Base-by-base conservation (phyloP, 2,888 invertebrate species). In the Sisyra terminalis region DNA sequence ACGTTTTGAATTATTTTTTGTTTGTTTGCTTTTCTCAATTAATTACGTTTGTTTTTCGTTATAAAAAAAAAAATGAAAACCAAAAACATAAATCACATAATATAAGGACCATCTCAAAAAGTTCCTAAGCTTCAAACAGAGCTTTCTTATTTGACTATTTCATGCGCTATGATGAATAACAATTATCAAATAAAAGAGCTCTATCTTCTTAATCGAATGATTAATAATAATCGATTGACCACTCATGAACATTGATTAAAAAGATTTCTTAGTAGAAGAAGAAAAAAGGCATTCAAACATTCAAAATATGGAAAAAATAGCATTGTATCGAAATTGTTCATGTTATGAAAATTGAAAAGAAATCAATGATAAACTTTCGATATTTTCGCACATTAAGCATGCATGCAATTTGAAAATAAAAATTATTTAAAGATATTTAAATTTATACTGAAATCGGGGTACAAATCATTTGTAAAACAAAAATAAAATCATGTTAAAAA, bases 91-190 rank as follows among this genome's bases (percentile, higher is more conserved):
- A 29, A 42, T 61, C 66, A 53, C 51, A 51, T 54, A 55, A 56
- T 52, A 57, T 79, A 80, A 83, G 84, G 84, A 85, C 84, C 85
- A 85, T 84, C 84, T 85, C 85, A 84, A 84, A 24, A 84, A 84
- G 82, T 80, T 81, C 82, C 83, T 77, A 77, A 72, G 69, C 71
- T 65, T 60, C 59, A 52, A 49, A 48, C 50, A 48, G 53, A 55
- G 54, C 53, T 51, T 48, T 54, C 54, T 56, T 52, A 55, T 15
- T 14, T 11, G 17, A 30, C 30, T 30, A 29, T 40, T 40, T 30
- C 40, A 40, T 38, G 13, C 17, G 15, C 10, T 13, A 38, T 18
- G 17, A 16, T n/a, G 11, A 11, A 29, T 13, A 39, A 41, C 17
- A 34, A 32, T 46, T 44, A 42, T 47, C 37, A 46, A 51, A 48